Evolutionary conservation across 2,797 vertebrate genomes (phyloP).

Genomic region (Sardinella longiceps): DNA sequence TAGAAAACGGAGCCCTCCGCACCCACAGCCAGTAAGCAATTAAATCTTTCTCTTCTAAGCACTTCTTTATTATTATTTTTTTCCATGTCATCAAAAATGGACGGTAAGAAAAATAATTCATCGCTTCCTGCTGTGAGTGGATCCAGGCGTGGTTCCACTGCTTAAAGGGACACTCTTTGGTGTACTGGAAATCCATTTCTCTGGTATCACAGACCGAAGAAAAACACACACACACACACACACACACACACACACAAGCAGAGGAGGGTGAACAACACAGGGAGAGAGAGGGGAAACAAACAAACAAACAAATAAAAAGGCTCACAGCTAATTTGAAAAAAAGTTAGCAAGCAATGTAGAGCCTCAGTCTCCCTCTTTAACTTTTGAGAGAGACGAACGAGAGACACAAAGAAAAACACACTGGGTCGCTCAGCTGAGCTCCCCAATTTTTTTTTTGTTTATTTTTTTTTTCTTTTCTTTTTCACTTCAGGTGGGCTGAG

Average conservation of each 20-base stretch:
- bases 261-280: conserved; percentile 56
- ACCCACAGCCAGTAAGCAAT: conserved; percentile 33
- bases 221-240: conserved; percentile 49
- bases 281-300: conserved; percentile 60
- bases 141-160: conserved; percentile 66
- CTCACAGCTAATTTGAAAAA: conserved; percentile 70
- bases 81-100: conserved; percentile 44
- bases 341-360: conserved; percentile 71
- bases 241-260: conserved; percentile 53
- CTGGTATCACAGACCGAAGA: conserved; percentile 57
- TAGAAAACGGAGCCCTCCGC: conserved; percentile 40
- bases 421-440: conserved; percentile 48
- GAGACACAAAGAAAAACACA: conserved; percentile 4
- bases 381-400: conserved; percentile 51
- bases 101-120: conserved; percentile 33
- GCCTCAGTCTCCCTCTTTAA: conserved; percentile 60
- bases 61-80: conserved; percentile 36
- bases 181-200: conserved; percentile 71
- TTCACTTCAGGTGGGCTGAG: conserved; percentile 70
- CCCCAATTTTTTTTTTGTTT: conserved; percentile 42
- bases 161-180: conserved; percentile 82
- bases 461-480: background rate
- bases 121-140: conserved; percentile 59
- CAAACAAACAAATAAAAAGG: conserved; percentile 57
- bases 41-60: conserved; percentile 44